Conservation (phyloP, 2,888 invertebrate genomes). For the Cephus rjabovi region DNA sequence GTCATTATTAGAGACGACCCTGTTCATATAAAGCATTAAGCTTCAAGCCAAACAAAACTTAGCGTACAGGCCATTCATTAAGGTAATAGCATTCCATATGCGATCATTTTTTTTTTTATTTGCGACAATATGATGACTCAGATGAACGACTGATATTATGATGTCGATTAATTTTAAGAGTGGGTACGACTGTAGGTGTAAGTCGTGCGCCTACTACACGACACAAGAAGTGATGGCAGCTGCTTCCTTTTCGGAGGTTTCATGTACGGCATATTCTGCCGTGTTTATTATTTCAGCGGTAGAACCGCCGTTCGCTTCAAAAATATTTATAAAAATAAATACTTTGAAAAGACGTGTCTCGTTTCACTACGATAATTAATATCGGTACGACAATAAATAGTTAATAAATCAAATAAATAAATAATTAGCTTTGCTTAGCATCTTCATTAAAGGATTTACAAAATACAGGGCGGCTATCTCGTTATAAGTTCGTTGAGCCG, state of each 20-base stretch:
- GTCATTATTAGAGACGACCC: slow-evolving; percentile 23
- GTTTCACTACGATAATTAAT: slow-evolving; percentile 26
- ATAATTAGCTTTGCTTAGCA: slow-evolving; percentile 61
- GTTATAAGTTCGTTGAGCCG: slow-evolving; percentile 37
- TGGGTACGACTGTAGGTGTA: slow-evolving; percentile 42
- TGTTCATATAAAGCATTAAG: slow-evolving; percentile 48
- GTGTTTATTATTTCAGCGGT: slow-evolving; percentile 40
- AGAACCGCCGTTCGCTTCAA: slow-evolving; percentile 40
- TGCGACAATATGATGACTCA: slow-evolving; percentile 36
- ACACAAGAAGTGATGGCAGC: slow-evolving; percentile 46
- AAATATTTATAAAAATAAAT: slow-evolving; percentile 67
- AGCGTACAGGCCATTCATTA: slow-evolving; percentile 34
- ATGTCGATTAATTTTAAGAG: slow-evolving; percentile 44
- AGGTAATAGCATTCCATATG: slow-evolving; percentile 48
- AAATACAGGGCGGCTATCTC: slow-evolving; percentile 39
- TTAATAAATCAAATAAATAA: slow-evolving; percentile 66
- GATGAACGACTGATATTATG: slow-evolving; percentile 30
- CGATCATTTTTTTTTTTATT: slow-evolving; percentile 39
- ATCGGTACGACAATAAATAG: slow-evolving; percentile 58
- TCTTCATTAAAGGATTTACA: slow-evolving; percentile 43
- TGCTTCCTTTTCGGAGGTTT: slow-evolving; percentile 29
- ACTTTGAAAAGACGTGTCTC: slow-evolving; percentile 55
- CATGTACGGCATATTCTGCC: slow-evolving; percentile 17
- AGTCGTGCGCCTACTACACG: slow-evolving; percentile 38
- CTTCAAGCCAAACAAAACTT: slow-evolving; percentile 59